Base-by-base conservation (phyloP, 2,888 invertebrate genomes). In the Amphipyra berbera region DNA sequence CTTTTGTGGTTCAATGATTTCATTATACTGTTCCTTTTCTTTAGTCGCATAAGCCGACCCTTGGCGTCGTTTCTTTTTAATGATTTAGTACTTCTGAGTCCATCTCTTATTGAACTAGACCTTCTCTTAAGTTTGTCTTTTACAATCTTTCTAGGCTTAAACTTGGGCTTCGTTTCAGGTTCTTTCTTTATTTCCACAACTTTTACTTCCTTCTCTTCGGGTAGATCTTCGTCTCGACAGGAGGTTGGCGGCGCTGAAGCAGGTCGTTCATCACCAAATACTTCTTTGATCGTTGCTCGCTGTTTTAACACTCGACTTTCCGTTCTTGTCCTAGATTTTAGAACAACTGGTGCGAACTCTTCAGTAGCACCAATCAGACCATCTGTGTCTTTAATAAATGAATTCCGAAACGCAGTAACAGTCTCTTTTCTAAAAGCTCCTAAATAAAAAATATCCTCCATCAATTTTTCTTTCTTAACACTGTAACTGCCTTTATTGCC, bases 211-310 rank as follows among this genome's bases (percentile, higher is more conserved):
- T 91, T 89, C 53, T 82, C 83, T 45, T 89, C 91, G 42, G 77
- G 79, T 62, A 77, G 85, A 75, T 84, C 88, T 37, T 95, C 95
- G 3, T 95, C 94, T 76, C 94, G 93, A 79, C 96, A 96, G 1
- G 96, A 95, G 67, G 95, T 95, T 0, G 98, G 97, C 0, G 98
- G 97, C 0, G 98, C 97, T 0, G 97, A 97, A 0, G 97, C 97
- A 0, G 98, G 97, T 44, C 97, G 95, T 81, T 98, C 97, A 68
- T 94, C 94, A 0, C 97, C 97, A 87, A 98, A 98, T 2, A 98
- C 97, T 90, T 98, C 97, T 76, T 97, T 96, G 45, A 97, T 97
- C 3, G 97, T 97, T 44, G 97, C 97, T 79, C 97, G 95, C 82
- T 97, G 97, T 87, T 97, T 97, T 37, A 93, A 79, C 46, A 96